Conservation (phyloP, 2,113 vertebrate genomes). For the Cephalopholis sonnerati region DNA sequence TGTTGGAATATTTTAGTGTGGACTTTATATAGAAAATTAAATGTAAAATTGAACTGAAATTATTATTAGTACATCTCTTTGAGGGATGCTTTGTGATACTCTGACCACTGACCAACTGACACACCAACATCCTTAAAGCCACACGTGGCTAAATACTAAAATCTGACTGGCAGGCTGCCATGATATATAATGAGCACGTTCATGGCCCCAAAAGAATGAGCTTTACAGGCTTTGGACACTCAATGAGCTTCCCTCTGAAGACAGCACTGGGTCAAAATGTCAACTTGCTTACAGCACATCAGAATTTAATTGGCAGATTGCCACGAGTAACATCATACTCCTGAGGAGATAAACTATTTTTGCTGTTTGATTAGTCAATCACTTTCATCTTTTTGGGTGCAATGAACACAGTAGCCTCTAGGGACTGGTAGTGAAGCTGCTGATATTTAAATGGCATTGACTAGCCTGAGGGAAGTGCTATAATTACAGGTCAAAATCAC, state of each 20-base stretch:
- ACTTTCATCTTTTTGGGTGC: not conserved
- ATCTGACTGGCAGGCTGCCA: not conserved
- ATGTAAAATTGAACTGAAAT: too few species aligned
- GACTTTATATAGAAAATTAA: too few species aligned
- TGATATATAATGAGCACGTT: not conserved
- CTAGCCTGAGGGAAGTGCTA: not conserved
- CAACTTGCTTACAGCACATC: slow-evolving; percentile 1
- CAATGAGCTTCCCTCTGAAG: not conserved
- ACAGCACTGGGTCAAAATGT: not conserved
- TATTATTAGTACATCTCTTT: too few species aligned
- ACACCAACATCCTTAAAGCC: not conserved
- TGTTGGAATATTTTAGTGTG: not conserved
- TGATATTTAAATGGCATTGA: slow-evolving; percentile 15
- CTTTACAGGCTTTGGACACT: not conserved
- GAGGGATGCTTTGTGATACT: too few species aligned
- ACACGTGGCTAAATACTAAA: not conserved
- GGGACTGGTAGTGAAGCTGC: not conserved
- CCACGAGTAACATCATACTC: not conserved
- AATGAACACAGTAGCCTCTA: not conserved
- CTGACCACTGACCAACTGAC: not conserved
- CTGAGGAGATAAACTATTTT: not conserved
- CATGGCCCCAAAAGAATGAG: not conserved
- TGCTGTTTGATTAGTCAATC: not conserved
- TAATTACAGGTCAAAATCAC: slow-evolving; percentile 24
- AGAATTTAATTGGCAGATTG: not conserved